Evolutionary conservation across 2,888 invertebrate species (phyloP).

Genomic region (Lasius fuliginosus): DNA sequence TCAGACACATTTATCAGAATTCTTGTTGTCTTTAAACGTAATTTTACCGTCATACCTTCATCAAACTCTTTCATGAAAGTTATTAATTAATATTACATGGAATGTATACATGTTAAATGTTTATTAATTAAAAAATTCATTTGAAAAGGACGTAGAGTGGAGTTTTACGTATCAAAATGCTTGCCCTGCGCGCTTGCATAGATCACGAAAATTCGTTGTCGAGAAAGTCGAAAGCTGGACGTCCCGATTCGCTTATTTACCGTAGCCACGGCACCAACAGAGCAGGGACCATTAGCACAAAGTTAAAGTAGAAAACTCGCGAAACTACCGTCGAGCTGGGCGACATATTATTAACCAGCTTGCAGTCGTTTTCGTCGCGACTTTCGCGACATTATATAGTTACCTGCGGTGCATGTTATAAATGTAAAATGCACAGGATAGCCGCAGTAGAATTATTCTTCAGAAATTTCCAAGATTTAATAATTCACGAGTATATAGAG

Average conservation of each 20-base stretch:
- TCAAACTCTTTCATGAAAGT: not conserved
- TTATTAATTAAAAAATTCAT: not conserved
- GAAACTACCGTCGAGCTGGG: conserved; percentile 48
- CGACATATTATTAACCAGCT: conserved; percentile 65
- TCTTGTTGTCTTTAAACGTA: not conserved
- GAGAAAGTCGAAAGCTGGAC: conserved; percentile 35
- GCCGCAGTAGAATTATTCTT: conserved; percentile 14
- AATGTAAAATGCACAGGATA: conserved; percentile 36
- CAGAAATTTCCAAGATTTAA: conserved; percentile 21
- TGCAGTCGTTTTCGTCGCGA: conserved; percentile 55
- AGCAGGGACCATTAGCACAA: conserved; percentile 35
- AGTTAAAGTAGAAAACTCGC: conserved; percentile 68
- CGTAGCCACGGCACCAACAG: conserved; percentile 32
- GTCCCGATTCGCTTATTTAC: conserved; percentile 49
- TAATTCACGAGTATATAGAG: not conserved
- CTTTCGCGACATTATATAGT: conserved; percentile 63
- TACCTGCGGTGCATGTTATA: conserved; percentile 42
- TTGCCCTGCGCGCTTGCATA: not conserved
- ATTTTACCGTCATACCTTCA: not conserved
- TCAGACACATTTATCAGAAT: not conserved
- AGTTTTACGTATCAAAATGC: not conserved
- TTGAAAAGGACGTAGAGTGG: not conserved
- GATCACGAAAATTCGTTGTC: conserved; percentile 35
- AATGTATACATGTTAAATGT: not conserved
- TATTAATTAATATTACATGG: not conserved